Evolutionary conservation across 2,888 invertebrate species (phyloP).

Genomic region (Nymphalis polychloros): DNA sequence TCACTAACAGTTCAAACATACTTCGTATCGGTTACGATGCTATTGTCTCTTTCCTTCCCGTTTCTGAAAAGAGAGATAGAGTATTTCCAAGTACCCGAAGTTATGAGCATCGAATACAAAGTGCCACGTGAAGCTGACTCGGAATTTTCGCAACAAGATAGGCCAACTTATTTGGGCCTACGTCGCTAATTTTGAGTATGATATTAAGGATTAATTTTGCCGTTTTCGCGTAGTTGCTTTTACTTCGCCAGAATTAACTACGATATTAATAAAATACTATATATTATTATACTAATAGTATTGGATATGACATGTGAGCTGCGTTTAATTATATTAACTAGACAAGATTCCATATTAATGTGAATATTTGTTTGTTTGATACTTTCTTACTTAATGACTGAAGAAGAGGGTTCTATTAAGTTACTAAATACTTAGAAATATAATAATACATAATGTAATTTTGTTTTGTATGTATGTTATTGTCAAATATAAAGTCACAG

Average conservation of each 20-base stretch:
- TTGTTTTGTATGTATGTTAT: no score
- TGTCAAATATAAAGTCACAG: no score
- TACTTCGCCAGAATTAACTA: conserved; percentile 13
- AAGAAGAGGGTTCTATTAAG: no score
- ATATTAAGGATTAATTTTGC: conserved; percentile 40
- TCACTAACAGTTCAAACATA: conserved; percentile 23
- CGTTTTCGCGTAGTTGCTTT: conserved; percentile 30
- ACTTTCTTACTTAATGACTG: no score
- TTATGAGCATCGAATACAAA: conserved; percentile 32
- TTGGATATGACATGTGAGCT: no score
- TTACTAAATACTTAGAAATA: no score
- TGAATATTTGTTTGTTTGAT: no score
- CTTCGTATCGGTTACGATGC: conserved; percentile 7
- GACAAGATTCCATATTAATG: no score
- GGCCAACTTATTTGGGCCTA: conserved; percentile 38
- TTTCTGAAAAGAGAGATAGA: conserved; percentile 13
- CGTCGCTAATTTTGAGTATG: conserved; percentile 39
- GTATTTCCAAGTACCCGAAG: conserved; percentile 27
- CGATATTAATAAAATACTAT: conserved; percentile 7
- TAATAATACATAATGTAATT: no score
- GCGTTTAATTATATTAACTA: background rate
- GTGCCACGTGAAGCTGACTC: conserved; percentile 35
- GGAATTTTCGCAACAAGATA: conserved; percentile 39
- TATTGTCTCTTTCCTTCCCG: conserved; percentile 12
- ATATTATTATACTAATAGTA: background rate